A percentile compares a stretch with the other conserved stretches of the same genome.
Conservation (phyloP, 2,113 vertebrate genomes). For the Taurulus bubalis region DNA sequence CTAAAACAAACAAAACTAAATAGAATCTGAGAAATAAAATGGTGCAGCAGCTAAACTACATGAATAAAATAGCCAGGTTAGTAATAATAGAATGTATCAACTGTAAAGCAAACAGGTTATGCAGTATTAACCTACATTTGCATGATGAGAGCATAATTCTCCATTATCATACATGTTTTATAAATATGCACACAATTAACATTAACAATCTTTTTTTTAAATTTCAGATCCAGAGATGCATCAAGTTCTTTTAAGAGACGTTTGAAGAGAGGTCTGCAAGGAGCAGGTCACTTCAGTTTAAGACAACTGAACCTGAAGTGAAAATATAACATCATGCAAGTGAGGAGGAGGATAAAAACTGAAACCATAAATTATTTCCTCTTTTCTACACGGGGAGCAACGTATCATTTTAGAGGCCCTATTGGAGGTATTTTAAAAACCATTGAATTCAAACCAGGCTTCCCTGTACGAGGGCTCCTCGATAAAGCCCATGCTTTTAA, state of each 20-base stretch:
- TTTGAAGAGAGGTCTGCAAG: neutral
- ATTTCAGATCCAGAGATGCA: slow-evolving; percentile 54
- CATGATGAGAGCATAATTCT: neutral
- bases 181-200: neutral
- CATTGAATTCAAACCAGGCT: slow-evolving; percentile 61
- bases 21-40: neutral
- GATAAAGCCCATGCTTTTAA: slow-evolving; percentile 76
- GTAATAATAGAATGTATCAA: neutral
- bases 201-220: neutral
- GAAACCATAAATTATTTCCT: neutral
- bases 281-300: neutral
- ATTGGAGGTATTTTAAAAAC: neutral
- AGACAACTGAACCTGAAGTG: neutral
- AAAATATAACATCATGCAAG: neutral
- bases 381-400: neutral
- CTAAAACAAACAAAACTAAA: neutral
- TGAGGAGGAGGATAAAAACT: neutral
- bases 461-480: slow-evolving; percentile 70
- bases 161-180: neutral
- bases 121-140: neutral
- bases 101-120: neutral
- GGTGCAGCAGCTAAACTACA: neutral
- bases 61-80: neutral
- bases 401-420: neutral
- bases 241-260: slow-evolving; percentile 8